Base-by-base conservation (phyloP, 1,140 invertebrate genomes). In the Globodera rostochiensis region DNA sequence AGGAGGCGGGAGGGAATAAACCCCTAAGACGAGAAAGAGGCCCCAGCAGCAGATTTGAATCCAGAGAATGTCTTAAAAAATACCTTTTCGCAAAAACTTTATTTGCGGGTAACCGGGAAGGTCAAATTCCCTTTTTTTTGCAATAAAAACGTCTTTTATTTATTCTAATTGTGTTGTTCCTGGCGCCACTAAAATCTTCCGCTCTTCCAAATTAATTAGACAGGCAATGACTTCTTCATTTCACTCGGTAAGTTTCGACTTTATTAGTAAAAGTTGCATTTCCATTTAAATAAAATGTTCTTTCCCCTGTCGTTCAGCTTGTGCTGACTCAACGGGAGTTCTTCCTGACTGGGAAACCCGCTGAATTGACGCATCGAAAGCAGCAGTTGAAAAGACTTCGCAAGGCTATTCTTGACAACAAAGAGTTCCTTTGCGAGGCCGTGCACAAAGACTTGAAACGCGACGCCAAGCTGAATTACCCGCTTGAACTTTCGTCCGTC, bases 381-480 rank as follows among this genome's bases (percentile, higher is more conserved):
- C 47, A 60, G 69, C 67, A 77, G 13, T 47, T 86, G 74, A 57
- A 73, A 19, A 76, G 64, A 13, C 75, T 86, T 9, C 75, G 74
- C 6, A 47, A 79, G 46, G 19, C 85, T 5, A 47, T 86, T 67
- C 21, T 69, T 13, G 50, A 80, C 15, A 47, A 87, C 36, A 57
- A 74, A 21, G 83, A 74, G 4, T 60, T 57, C 0, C 36, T 86
- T 15, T 64, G 49, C 6, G 83, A 85, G 13, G 89, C 84, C 19
- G 89, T 89, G 57, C 80, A 90, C 46, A 85, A 89, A 45, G 88
- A 89, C 77, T 74, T 89, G n/a, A 75, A 77, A 75, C 84, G 88
- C 9, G 76, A 83, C 6, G 13, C 80, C 11, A 69, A 81, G 50
- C 13, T 73, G 8, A 89, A 81, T 7, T 80, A 73, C 46, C 66